Evolutionary conservation across 2,888 invertebrate species (phyloP).

Genomic region (Drosophila mimica): DNA sequence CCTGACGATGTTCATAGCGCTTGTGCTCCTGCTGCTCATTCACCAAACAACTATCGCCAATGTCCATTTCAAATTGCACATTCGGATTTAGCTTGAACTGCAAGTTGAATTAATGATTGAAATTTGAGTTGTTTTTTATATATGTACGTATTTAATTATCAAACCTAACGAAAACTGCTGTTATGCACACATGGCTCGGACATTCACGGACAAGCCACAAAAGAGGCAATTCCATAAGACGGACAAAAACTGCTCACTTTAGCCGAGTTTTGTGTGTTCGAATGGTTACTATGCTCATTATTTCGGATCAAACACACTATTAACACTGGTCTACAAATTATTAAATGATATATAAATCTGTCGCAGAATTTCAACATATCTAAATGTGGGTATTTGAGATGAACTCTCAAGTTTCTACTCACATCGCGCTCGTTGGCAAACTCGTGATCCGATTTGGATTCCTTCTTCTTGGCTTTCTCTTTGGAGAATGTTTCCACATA

Average conservation of each 20-base stretch:
- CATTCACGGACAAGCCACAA: background rate
- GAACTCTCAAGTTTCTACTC: constrained; percentile 42
- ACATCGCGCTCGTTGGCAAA: constrained; percentile 79
- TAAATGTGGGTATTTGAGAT: too few species aligned
- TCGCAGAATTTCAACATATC: background rate
- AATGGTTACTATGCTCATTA: background rate
- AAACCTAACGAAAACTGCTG: background rate
- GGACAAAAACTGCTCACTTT: background rate
- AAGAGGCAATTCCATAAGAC: background rate
- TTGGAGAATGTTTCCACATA: constrained; percentile 71
- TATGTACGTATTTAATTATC: background rate
- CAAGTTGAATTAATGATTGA: background rate
- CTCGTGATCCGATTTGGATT: constrained; percentile 83
- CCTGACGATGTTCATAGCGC: constrained; percentile 30
- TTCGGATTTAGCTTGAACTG: constrained; percentile 70
- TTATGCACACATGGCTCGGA: background rate
- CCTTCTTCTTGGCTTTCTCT: constrained; percentile 71
- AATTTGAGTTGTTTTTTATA: background rate
- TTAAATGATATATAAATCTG: background rate
- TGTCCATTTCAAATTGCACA: constrained; percentile 77
- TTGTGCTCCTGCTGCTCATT: constrained; percentile 38
- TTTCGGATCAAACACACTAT: background rate
- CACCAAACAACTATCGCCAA: constrained; percentile 69
- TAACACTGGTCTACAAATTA: background rate
- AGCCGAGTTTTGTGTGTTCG: background rate